These are phyloP conservation scores for Hapalemur alaotrensis DNA, from an alignment of 2,797 vertebrate species.

Conservation along the genomic window DNA sequence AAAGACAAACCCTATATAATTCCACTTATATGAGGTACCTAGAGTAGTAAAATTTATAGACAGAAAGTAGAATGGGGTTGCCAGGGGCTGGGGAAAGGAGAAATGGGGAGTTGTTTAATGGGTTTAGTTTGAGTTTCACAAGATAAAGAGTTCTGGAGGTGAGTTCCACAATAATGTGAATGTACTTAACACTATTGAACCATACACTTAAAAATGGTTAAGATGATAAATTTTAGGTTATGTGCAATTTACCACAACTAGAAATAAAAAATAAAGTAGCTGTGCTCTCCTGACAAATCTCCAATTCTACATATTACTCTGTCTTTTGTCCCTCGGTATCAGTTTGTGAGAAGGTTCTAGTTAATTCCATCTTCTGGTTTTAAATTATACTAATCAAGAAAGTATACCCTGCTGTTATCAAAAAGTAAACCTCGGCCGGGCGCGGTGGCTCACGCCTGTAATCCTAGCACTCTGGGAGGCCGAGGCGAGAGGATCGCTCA, in stretches of 20 bases:
- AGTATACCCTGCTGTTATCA: neutral
- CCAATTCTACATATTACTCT: neutral
- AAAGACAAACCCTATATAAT: neutral
- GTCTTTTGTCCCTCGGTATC: slow-evolving; percentile 1
- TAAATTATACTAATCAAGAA: slow-evolving; percentile 38
- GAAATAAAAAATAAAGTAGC: slow-evolving; percentile 6
- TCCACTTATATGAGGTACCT: neutral
- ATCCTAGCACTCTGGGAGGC: too few relatives aligned
- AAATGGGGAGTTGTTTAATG: neutral
- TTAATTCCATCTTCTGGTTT: slow-evolving; percentile 32
- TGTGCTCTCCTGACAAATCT: neutral
- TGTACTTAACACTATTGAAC: neutral
- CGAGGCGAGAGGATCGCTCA: too few relatives aligned
- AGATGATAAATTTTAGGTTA: slow-evolving; percentile 3
- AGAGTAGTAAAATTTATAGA: slow-evolving; percentile 2
- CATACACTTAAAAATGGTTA: slow-evolving; percentile 5
- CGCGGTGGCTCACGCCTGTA: too few relatives aligned
- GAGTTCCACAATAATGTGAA: neutral
- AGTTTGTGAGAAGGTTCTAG: slow-evolving; percentile 12
- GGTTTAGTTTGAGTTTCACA: neutral
- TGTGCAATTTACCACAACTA: slow-evolving; percentile 21
- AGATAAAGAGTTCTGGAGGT: slow-evolving; percentile 6
- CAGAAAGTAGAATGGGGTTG: neutral
- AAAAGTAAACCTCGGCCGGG: slow-evolving; percentile 15
- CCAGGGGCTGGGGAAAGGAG: neutral